phyloP scores from a whole-genome alignment of 2,888 invertebrate genomes.

The Diachrysia chrysitis region DNA sequence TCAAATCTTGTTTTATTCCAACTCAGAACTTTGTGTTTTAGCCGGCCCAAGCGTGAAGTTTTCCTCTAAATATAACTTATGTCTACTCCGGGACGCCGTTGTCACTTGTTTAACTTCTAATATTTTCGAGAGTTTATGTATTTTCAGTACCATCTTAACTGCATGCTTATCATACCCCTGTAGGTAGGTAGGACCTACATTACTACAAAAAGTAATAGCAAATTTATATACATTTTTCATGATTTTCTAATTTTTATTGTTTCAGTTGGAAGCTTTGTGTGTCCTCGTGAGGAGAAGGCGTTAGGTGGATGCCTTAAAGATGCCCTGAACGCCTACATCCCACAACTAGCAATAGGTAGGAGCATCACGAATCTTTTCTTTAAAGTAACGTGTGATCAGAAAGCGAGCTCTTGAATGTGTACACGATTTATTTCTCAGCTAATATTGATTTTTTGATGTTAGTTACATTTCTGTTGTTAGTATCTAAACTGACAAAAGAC shows the following conservation, averaged over 20 bases:
- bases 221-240: not conserved
- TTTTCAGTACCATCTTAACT: not conserved
- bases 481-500: no score
- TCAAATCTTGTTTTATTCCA: no score
- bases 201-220: no score
- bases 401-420: not conserved
- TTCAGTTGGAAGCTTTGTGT: conserved; percentile 91
- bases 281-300: conserved; percentile 91
- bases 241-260: conserved; percentile 51
- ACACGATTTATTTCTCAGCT: no score
- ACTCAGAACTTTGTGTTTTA: no score
- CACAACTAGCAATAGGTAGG: conserved; percentile 89
- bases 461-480: no score
- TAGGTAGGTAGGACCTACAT: conserved; percentile 50
- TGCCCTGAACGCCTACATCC: conserved; percentile 90
- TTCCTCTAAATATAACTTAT: no score
- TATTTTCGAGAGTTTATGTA: not conserved
- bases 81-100: no score
- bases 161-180: not conserved
- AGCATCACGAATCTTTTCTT: conserved; percentile 14
- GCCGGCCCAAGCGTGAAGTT: no score
- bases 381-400: not conserved
- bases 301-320: conserved; percentile 90
- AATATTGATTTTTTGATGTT: no score
- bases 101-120: no score